phyloP scores from a whole-genome alignment of 2,888 invertebrate species.

The Diachrysia chrysitis region DNA sequence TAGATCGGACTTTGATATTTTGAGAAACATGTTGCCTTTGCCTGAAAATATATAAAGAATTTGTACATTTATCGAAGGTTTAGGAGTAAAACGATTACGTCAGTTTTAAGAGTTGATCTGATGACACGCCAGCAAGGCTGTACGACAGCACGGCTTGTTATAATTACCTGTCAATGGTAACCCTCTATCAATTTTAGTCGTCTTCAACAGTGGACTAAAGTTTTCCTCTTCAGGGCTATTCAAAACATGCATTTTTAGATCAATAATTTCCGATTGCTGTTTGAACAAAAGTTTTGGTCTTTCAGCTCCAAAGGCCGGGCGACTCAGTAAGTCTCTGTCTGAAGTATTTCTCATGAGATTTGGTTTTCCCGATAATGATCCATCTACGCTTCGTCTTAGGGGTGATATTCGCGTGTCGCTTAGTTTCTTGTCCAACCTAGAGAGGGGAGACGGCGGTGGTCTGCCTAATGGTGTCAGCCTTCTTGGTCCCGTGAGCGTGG shows the following conservation, averaged over 20 bases:
- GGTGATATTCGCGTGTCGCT: constrained; percentile 81
- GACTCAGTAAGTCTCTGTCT: constrained; percentile 74
- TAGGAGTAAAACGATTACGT: too few relatives aligned
- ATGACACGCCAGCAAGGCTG: too few relatives aligned
- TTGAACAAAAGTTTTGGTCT: constrained; percentile 82
- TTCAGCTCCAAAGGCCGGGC: constrained; percentile 70
- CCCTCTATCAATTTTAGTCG: constrained; percentile 80
- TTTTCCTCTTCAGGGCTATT: constrained; percentile 80
- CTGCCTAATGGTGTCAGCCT: constrained; percentile 78
- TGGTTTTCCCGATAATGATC: constrained; percentile 74
- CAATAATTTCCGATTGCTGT: constrained; percentile 85
- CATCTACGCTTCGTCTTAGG: constrained; percentile 78
- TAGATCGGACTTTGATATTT: constrained; percentile 78
- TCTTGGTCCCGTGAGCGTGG: constrained; percentile 64
- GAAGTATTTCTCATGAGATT: constrained; percentile 74
- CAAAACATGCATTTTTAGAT: constrained; percentile 83
- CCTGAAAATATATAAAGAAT: constrained; percentile 62
- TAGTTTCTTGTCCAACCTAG: constrained; percentile 79
- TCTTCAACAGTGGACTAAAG: constrained; percentile 73
- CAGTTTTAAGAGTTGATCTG: too few relatives aligned
- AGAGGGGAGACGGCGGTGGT: constrained; percentile 78
- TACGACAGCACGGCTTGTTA: background rate
- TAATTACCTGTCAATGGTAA: constrained; percentile 84
- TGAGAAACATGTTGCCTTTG: constrained; percentile 82
- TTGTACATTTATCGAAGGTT: too few relatives aligned